A percentile compares a stretch with the other conserved stretches of the same genome.
These are phyloP conservation scores for Hystrix cristata DNA, from an alignment of 2,113 vertebrate species.

Conservation along the genomic window DNA sequence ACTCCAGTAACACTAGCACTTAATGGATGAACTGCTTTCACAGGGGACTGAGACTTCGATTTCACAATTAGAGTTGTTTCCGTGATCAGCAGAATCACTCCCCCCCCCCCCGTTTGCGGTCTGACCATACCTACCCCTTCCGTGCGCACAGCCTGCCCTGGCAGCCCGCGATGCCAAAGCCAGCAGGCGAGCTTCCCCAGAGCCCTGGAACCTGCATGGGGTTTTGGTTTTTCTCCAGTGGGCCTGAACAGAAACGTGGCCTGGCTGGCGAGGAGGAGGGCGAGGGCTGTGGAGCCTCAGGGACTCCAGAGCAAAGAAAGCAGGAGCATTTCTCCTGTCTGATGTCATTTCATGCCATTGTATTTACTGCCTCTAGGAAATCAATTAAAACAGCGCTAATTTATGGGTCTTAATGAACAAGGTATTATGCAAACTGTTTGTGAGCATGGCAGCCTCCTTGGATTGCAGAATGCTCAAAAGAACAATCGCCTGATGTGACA, in stretches of 20 bases:
- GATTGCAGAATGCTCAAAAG: constrained; percentile 74
- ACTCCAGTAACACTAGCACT: not conserved
- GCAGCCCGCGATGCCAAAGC: not conserved
- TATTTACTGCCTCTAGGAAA: constrained; percentile 80
- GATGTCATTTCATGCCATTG: constrained; percentile 77
- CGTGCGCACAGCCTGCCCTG: not conserved
- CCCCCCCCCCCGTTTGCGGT: not conserved
- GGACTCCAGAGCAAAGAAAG: not conserved
- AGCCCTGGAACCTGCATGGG: not conserved
- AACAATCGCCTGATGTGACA: constrained; percentile 70
- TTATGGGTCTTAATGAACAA: constrained; percentile 83
- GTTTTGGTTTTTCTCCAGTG: not conserved
- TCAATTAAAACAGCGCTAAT: constrained; percentile 83
- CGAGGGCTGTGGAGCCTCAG: not conserved
- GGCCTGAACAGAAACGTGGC: not conserved
- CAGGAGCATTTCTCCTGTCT: not conserved
- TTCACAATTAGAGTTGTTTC: constrained; percentile 62
- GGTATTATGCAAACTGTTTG: constrained; percentile 84
- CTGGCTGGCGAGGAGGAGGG: too few species aligned
- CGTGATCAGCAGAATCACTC: constrained; percentile 54
- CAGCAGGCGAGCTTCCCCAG: not conserved
- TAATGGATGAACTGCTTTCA: constrained; percentile 38
- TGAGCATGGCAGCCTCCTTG: constrained; percentile 72
- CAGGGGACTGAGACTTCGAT: constrained; percentile 31
- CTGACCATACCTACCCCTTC: not conserved